A percentile compares a stretch with the other conserved stretches of the same genome.
These are phyloP conservation scores for Pimephales promelas DNA, from an alignment of 2,113 vertebrate genomes.

Conservation along the genomic window DNA sequence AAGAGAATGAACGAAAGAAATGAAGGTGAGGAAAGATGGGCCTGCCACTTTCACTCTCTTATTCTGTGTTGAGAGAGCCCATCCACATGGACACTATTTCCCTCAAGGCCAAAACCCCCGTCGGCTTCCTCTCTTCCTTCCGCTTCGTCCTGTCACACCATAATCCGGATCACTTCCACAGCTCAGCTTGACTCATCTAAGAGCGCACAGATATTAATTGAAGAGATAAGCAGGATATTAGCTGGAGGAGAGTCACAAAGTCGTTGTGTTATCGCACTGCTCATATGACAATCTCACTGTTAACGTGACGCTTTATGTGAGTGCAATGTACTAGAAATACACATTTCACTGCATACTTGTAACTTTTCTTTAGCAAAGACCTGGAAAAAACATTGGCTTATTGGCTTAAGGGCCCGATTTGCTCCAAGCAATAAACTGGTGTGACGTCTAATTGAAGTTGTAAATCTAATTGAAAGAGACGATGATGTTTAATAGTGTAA, in stretches of 20 bases:
- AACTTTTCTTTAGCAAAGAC: background rate
- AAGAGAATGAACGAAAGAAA: slow-evolving; percentile 24
- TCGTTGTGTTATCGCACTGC: slow-evolving; percentile 60
- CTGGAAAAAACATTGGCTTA: background rate
- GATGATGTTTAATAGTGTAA: no score
- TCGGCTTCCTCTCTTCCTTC: background rate
- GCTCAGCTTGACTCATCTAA: slow-evolving; percentile 65
- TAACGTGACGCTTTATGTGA: slow-evolving; percentile 25
- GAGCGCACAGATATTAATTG: slow-evolving; percentile 77
- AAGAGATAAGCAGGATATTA: slow-evolving; percentile 74
- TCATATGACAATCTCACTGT: slow-evolving; percentile 49
- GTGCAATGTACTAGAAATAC: slow-evolving; percentile 26
- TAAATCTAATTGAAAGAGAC: no score
- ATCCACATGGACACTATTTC: slow-evolving; percentile 64
- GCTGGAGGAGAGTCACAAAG: slow-evolving; percentile 62
- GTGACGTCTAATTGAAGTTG: no score
- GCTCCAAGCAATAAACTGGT: no score
- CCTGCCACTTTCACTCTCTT: slow-evolving; percentile 20
- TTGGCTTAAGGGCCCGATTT: background rate
- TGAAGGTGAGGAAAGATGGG: slow-evolving; percentile 51
- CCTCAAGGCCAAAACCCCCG: slow-evolving; percentile 56
- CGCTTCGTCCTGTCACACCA: slow-evolving; percentile 62
- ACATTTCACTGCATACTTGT: slow-evolving; percentile 2
- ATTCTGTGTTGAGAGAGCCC: slow-evolving; percentile 4
- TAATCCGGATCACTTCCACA: slow-evolving; percentile 74